phyloP scores from a whole-genome alignment of 2,797 vertebrate species.

The Galago senegalensis region DNA sequence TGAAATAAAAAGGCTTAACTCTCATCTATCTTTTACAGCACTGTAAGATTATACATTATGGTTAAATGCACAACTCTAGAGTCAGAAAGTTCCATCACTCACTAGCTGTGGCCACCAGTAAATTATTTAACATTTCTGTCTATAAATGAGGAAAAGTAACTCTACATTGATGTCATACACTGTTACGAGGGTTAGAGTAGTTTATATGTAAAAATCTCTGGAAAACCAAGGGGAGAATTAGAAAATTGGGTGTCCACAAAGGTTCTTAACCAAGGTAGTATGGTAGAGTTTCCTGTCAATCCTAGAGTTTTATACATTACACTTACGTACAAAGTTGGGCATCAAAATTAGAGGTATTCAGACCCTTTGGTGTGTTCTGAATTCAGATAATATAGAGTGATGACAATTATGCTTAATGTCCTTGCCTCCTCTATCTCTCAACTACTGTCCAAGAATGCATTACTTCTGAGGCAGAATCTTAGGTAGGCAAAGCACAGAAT shows the following conservation, averaged over 20 bases:
- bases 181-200: background rate
- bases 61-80: background rate
- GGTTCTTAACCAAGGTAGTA: background rate
- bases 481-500: background rate
- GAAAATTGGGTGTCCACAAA: conserved; percentile 17
- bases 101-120: background rate
- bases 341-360: conserved; percentile 7
- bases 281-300: conserved; percentile 3
- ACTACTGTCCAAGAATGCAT: conserved; percentile 27
- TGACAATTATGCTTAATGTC: conserved; percentile 26
- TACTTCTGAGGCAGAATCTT: conserved; percentile 32
- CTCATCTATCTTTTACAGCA: conserved; percentile 12
- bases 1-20: conserved; percentile 49
- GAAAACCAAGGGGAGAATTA: conserved; percentile 8
- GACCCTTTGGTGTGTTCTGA: conserved; percentile 37
- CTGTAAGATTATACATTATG: conserved; percentile 4
- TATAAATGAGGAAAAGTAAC: conserved; percentile 38
- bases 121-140: conserved; percentile 29
- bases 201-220: background rate
- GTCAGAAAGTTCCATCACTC: background rate
- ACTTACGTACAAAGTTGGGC: background rate
- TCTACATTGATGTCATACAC: background rate
- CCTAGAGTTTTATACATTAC: background rate
- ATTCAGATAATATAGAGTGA: background rate
- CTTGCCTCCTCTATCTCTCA: background rate